Evolutionary conservation across 2,113 vertebrate genomes (phyloP), one percentile per base, ranked within the genome.

Genomic region (Tyrannus savana): DNA sequence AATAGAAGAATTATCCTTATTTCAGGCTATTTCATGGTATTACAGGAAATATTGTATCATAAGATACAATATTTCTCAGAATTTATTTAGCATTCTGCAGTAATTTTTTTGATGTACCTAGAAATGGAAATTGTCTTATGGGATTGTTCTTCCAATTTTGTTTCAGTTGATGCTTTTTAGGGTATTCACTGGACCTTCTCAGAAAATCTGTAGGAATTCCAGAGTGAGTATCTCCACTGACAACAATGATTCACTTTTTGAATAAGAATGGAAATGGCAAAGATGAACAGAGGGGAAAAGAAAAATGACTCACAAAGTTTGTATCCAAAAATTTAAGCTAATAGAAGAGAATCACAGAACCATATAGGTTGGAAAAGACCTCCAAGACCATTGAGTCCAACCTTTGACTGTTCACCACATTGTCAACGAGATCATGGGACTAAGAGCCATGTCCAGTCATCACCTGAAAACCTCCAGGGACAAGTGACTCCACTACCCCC

Each of bases 401-500:
- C 21, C 55, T 42, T 27, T 16, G 3, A 1, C 53, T 8, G 5
- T 44, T 52, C 22, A 55, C 30, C n/a, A 35, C n/a, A 17, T 6
- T 35, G 6, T 47, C 47, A 55, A 75, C 30, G 7, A 53, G 19
- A 47, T 7, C 21, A 53, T 7, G 9, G 21, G 30, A 41, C 11
- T 21, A 49, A 68, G n/a, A 25, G 19, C 46, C 46, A n/a, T 0
- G 0, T 8, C 46, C 78, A 68, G 9, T 21, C 11, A 39, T 35
- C 46, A 35, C 47, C 60, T 62, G 39, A 60, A 55, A 47, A 23
- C 9, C 28, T 68, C 21, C 47, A 74, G 19, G 39, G 46, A 60
- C 13, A 0, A 0, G 0, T 30, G 53, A 75, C 62, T 89, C 52
- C 37, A 66, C 10, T 12, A 37, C 18, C 18, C 47, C 30, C 47